phyloP scores from a whole-genome alignment of 2,888 invertebrate species.

The Stenchaetothrips biformis region DNA sequence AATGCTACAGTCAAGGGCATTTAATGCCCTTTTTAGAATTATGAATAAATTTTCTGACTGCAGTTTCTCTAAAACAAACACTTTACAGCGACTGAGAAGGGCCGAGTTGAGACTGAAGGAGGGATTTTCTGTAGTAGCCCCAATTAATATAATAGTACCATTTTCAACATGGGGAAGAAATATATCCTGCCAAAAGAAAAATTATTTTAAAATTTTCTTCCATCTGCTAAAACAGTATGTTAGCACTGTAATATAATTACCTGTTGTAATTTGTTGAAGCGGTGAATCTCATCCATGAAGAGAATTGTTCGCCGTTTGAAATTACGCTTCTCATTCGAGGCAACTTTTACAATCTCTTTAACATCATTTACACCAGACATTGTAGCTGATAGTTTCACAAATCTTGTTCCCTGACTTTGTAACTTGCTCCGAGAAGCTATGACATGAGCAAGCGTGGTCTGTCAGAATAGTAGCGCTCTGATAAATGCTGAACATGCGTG shows the following conservation, averaged over 20 bases:
- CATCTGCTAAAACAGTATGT: neutral
- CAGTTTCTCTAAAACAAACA: constrained; percentile 69
- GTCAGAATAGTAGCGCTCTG: constrained; percentile 29
- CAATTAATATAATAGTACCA: constrained; percentile 70
- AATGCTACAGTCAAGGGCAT: constrained; percentile 43
- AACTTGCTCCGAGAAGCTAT: constrained; percentile 63
- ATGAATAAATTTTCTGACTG: constrained; percentile 53
- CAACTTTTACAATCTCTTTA: constrained; percentile 64
- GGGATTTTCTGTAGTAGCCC: constrained; percentile 86
- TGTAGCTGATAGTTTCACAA: constrained; percentile 70
- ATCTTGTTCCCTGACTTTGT: constrained; percentile 49
- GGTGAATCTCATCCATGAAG: constrained; percentile 84
- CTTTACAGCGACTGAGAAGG: constrained; percentile 69
- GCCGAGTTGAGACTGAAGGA: constrained; percentile 78
- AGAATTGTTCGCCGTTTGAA: constrained; percentile 64
- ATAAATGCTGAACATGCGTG: neutral
- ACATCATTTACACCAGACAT: constrained; percentile 72
- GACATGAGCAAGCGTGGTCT: constrained; percentile 55
- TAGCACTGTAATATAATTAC: constrained; percentile 37
- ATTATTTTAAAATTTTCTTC: neutral
- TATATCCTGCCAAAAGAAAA: constrained; percentile 51
- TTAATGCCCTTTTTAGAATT: constrained; percentile 59
- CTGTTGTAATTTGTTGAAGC: constrained; percentile 79
- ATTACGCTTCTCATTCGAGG: constrained; percentile 66
- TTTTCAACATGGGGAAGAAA: constrained; percentile 75